Evolutionary conservation across 1,140 invertebrate genomes (phyloP).

Genomic region (Drosophila quadrilineata): DNA sequence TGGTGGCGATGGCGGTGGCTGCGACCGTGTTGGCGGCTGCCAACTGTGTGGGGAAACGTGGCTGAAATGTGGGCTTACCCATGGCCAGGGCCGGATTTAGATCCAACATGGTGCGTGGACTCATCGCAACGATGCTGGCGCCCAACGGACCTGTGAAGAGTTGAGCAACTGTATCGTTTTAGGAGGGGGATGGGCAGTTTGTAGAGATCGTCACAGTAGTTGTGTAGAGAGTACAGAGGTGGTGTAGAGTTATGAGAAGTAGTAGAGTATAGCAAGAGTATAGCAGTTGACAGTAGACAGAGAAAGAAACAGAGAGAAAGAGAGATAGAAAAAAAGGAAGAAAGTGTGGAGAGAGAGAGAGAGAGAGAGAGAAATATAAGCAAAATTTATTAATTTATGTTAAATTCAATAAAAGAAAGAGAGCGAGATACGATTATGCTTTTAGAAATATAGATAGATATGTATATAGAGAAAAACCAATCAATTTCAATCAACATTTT

Average conservation of each 20-base stretch:
- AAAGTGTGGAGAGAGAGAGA: constrained; percentile 37
- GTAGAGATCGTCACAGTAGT: not conserved
- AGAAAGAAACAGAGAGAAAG: constrained; percentile 40
- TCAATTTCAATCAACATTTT: constrained; percentile 51
- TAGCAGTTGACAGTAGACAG: constrained; percentile 29
- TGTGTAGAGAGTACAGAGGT: constrained; percentile 16
- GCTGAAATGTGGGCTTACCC: constrained; percentile 79
- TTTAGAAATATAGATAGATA: too few species aligned
- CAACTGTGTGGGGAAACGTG: constrained; percentile 70
- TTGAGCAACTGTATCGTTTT: constrained; percentile 74
- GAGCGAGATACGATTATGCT: too few species aligned
- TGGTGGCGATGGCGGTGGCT: not conserved
- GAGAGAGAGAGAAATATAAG: constrained; percentile 39
- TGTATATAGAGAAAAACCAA: too few species aligned
- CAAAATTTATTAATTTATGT: constrained; percentile 52
- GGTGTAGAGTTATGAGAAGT: too few species aligned
- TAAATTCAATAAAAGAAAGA: constrained; percentile 25
- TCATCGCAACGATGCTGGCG: constrained; percentile 81
- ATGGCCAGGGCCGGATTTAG: constrained; percentile 80
- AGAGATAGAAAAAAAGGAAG: constrained; percentile 37
- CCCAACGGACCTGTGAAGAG: constrained; percentile 80
- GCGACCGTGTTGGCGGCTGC: constrained; percentile 37
- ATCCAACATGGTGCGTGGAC: constrained; percentile 78
- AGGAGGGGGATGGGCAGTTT: constrained; percentile 25
- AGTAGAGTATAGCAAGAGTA: constrained; percentile 23